Evolutionary conservation across 1,140 invertebrate species (phyloP).

Genomic region (Sitodiplosis mosellana): DNA sequence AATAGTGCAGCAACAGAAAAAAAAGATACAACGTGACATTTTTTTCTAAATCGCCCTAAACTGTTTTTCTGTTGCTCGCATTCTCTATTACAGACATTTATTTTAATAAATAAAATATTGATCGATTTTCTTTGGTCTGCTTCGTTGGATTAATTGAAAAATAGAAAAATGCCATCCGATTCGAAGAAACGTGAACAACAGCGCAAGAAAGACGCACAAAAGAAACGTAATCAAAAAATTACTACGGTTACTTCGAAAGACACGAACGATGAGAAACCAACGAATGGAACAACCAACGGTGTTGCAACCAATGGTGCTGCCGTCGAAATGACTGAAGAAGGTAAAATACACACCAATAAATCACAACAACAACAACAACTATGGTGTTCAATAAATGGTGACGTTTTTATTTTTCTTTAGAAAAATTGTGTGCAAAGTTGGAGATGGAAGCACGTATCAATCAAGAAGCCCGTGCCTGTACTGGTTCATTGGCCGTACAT

Average conservation of each 20-base stretch:
- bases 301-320: slow-evolving; percentile 8
- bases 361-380: too few relatives aligned
- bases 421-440: slow-evolving; percentile 70
- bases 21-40: too few relatives aligned
- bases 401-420: slow-evolving; percentile 27
- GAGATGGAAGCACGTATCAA: slow-evolving; percentile 80
- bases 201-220: slow-evolving; percentile 91
- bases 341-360: slow-evolving; percentile 15
- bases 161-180: slow-evolving; percentile 87
- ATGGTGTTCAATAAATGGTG: slow-evolving; percentile 3
- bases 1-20: too few relatives aligned
- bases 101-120: too few relatives aligned
- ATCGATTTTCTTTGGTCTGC: too few relatives aligned
- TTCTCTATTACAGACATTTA: too few relatives aligned
- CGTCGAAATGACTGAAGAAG: slow-evolving; percentile 33
- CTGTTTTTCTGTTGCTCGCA: too few relatives aligned
- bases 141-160: too few relatives aligned
- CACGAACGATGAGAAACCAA: slow-evolving; percentile 17
- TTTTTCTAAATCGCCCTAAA: too few relatives aligned
- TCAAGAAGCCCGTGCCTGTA: slow-evolving; percentile 84
- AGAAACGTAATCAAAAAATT: slow-evolving; percentile 53
- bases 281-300: slow-evolving; percentile 25
- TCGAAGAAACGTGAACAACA: slow-evolving; percentile 92
- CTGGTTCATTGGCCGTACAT: slow-evolving; percentile 87
- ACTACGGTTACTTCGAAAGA: slow-evolving; percentile 22